Conservation (phyloP, 2,888 invertebrate species). For the Noctua fimbriata region DNA sequence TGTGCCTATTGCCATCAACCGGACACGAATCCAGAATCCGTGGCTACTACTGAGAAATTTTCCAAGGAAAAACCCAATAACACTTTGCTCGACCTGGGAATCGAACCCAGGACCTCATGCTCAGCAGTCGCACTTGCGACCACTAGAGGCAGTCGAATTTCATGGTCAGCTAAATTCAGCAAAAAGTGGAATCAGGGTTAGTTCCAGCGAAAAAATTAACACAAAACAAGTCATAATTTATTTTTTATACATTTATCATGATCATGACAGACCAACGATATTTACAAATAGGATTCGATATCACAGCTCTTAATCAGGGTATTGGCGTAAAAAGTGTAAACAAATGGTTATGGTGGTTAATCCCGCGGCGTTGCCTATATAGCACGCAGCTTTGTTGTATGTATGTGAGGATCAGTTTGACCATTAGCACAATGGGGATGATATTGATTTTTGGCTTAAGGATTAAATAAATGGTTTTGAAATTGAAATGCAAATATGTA, state of each 20-base stretch:
- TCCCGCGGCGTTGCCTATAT: slow-evolving; percentile 27
- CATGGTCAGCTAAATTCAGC: background rate
- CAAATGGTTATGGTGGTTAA: slow-evolving; percentile 44
- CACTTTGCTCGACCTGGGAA: background rate
- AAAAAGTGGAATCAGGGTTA: background rate
- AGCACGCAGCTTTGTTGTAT: slow-evolving; percentile 39
- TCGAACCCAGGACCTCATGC: background rate
- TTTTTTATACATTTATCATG: background rate
- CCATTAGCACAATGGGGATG: slow-evolving; percentile 23
- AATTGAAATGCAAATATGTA: background rate
- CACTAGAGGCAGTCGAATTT: background rate
- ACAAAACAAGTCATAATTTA: background rate
- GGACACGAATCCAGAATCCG: no score
- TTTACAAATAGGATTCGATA: slow-evolving; percentile 19
- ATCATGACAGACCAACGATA: background rate
- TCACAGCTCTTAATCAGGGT: slow-evolving; percentile 34
- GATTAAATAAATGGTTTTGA: background rate
- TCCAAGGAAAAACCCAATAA: no score
- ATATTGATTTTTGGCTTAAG: slow-evolving; percentile 37
- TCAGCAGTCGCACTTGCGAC: no score
- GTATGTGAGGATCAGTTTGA: slow-evolving; percentile 5
- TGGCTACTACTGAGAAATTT: no score
- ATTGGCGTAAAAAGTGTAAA: slow-evolving; percentile 43
- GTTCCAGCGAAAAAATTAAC: background rate
- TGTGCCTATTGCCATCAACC: no score